A percentile compares a stretch with the other conserved stretches of the same genome.
Evolutionary conservation across 92 coral and sea anemone genomes (phyloP).

Genomic region (Meandrina meandrites): DNA sequence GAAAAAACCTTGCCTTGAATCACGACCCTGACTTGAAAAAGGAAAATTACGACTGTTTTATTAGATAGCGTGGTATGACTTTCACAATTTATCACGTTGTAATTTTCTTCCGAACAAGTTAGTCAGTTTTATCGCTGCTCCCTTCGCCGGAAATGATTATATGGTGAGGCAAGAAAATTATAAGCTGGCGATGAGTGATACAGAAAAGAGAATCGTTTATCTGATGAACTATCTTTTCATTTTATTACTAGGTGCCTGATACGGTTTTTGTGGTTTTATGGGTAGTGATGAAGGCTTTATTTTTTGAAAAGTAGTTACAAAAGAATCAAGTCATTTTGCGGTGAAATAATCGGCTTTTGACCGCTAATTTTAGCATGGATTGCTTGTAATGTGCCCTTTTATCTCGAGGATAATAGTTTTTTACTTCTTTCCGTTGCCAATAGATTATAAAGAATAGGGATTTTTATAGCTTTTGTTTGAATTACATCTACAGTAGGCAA

Average conservation of each 20-base stretch:
- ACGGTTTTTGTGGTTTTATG: background rate
- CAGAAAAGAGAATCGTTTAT: background rate
- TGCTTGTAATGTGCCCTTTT: background rate
- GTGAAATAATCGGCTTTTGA: background rate
- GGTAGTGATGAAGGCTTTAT: background rate
- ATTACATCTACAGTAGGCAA: background rate
- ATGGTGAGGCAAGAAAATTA: background rate
- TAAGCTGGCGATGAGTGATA: slow-evolving; percentile 30
- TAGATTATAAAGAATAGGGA: background rate
- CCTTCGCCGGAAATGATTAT: slow-evolving; percentile 7
- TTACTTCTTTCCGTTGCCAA: background rate
- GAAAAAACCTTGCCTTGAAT: background rate
- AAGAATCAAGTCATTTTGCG: background rate
- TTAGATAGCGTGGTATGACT: background rate
- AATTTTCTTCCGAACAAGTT: background rate
- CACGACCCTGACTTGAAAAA: background rate
- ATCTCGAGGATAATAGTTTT: background rate
- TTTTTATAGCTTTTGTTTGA: background rate
- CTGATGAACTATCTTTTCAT: background rate
- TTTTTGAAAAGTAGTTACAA: background rate
- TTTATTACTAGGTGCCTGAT: background rate
- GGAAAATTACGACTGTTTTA: background rate
- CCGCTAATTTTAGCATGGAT: background rate
- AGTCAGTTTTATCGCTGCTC: background rate
- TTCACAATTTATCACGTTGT: background rate